Evolutionary conservation across 2,888 invertebrate genomes (phyloP), one percentile per base, ranked within the genome.

Genomic region (Caenorhabditis japonica): DNA sequence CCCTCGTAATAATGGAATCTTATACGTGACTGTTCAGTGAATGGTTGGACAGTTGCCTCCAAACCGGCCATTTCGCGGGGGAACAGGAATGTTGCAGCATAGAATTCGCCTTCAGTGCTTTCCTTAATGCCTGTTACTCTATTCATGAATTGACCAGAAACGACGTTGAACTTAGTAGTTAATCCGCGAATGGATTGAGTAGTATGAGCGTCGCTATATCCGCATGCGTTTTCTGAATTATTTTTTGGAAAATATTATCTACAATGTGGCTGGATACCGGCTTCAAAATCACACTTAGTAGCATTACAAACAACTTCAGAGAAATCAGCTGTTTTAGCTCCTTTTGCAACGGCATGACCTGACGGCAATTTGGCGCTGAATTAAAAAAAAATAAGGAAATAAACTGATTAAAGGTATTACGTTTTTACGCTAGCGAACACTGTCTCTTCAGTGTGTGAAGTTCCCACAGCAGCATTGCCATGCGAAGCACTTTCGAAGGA

Each of bases 61-160:
- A 86, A 73, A 39, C 85, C 86, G 23, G 85, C 86, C 79, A 82
- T 84, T 64, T 86, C 86, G 41, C 84, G 76, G 17, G 86, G 86
- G 75, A 82, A 87, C 55, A 86, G 62, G 81, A 85, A 86, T 5
- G 84, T 84, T 23, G 86, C 86, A 7, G 85, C 87, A 56, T 87
- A 86, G 69, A 75, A 86, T 36, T 83, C 81, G 19, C 86, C 86
- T 59, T 84, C 86, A n/a, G 77, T 82, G 55, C 84, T 82, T 44
- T 83, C 83, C 53, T 81, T 83, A 53, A 86, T 81, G 61, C 86
- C 86, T 38, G 86, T 86, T 34, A 87, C 83, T 58, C 85, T 76
- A 79, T 86, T 86, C 87, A 85, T 86, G 79, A 85, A 86, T 69
- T 87, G 86, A 23, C 86, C 86, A 21, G 80, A 77, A 21, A 84